A percentile compares a stretch with the other conserved stretches of the same genome.
Evolutionary conservation across 2,113 vertebrate species (phyloP).

Genomic region (Nematolebias whitei): DNA sequence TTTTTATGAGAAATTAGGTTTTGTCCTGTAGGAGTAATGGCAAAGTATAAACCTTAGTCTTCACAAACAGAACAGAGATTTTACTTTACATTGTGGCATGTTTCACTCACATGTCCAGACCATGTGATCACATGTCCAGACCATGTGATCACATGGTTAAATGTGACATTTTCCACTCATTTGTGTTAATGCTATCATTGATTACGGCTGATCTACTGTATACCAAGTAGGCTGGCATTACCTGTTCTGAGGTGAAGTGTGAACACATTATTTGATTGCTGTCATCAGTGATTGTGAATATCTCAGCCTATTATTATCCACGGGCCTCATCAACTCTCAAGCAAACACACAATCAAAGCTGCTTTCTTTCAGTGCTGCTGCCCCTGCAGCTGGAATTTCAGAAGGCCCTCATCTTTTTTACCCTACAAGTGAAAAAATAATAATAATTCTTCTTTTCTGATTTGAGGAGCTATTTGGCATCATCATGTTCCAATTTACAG

Average conservation of each 20-base stretch:
- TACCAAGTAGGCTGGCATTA: conserved; percentile 23
- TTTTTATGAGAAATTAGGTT: too few relatives aligned
- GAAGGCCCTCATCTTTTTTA: background rate
- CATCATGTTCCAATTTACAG: conserved; percentile 3
- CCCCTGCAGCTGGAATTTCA: background rate
- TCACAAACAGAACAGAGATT: background rate
- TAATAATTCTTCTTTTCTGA: conserved; percentile 1
- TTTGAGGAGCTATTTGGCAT: conserved; percentile 2
- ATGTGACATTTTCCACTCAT: background rate
- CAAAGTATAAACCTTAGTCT: too few relatives aligned
- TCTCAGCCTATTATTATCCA: conserved; percentile 38
- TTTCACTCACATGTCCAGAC: background rate
- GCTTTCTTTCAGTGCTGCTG: background rate
- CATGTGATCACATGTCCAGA: conserved; percentile 4
- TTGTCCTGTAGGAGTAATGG: too few relatives aligned
- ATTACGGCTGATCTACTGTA: conserved; percentile 36
- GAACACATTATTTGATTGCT: conserved; percentile 46
- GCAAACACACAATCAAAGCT: conserved; percentile 50
- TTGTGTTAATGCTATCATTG: conserved; percentile 23
- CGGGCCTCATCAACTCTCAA: conserved; percentile 37
- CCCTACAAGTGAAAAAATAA: conserved; percentile 12
- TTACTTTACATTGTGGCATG: background rate
- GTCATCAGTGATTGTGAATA: conserved; percentile 53
- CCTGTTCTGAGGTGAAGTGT: conserved; percentile 17
- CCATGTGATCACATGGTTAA: conserved; percentile 12